phyloP scores from a whole-genome alignment of 2,113 vertebrate species.

The Zosterops pallidus region DNA sequence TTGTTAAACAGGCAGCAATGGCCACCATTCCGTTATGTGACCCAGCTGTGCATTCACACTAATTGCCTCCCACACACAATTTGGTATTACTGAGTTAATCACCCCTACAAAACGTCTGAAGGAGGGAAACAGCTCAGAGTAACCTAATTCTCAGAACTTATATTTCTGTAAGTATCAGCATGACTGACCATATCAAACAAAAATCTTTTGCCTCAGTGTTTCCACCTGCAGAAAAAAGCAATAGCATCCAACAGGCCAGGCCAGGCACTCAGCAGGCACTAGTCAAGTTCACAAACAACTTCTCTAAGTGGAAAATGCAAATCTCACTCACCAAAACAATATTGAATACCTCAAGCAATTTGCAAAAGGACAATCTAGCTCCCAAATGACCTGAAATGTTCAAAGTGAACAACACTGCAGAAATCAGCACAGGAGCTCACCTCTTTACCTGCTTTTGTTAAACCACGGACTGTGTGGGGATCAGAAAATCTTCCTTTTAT shows the following conservation, averaged over 20 bases:
- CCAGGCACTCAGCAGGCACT: background rate
- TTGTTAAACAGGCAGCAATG: background rate
- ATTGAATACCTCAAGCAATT: background rate
- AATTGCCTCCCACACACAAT: background rate
- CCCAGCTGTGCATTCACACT: background rate
- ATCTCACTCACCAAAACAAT: background rate
- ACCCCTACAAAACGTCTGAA: background rate
- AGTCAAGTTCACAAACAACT: background rate
- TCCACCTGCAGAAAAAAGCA: background rate
- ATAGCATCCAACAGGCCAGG: background rate
- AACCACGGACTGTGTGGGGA: slow-evolving; percentile 78
- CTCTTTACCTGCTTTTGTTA: slow-evolving; percentile 84
- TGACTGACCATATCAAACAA: background rate
- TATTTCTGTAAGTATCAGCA: background rate
- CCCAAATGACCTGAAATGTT: background rate
- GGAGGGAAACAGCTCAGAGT: background rate
- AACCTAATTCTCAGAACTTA: background rate
- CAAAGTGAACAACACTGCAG: background rate
- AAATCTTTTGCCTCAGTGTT: background rate
- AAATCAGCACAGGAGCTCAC: slow-evolving; percentile 64
- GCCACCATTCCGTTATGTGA: background rate
- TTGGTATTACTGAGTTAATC: background rate
- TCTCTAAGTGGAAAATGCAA: background rate
- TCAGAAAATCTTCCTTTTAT: slow-evolving; percentile 86
- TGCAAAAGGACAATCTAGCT: background rate